Base-by-base conservation (phyloP, 1,140 invertebrate species). In the Orchestia grillus region DNA sequence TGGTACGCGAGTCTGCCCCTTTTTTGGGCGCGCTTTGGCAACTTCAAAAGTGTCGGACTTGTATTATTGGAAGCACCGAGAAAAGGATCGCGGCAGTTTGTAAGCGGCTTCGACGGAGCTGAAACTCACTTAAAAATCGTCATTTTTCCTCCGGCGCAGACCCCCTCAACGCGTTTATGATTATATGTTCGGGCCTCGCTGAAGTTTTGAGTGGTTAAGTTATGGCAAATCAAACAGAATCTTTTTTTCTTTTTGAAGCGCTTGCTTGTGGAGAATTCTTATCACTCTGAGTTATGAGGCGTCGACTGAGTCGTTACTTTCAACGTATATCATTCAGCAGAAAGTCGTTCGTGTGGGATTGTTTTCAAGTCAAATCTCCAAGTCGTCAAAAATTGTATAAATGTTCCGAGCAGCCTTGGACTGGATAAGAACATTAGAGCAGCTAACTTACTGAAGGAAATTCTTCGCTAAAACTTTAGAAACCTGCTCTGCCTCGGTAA, bases 1-100 rank as follows among this genome's bases (percentile, higher is more conserved):
- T 45, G 92, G 43, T 91, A 44, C 41, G 92, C 92, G 44, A 19
- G 43, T 94, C 40, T 94, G 36, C 4, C 92, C 23, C 44, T 94
- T 45, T 45, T 47, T 94, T 40, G 88, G 15, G 11, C 11, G 41
- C 6, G 92, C 92, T 45, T 40, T 94, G 44, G 44, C 92, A 94
- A 94, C 92, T 94, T 44, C 40, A 94, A 94, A 94, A 94, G 92
- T 94, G 92, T 44, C 36, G 92, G 92, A 94, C 44, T 47, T 45
- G 92, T 94, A 44, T 94, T 94, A 94, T 94, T 94, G 92, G 92
- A 94, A 94, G 92, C 92, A 40, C 88, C 92, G 92, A 94, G 41
- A 94, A 94, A 94, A 94, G 92, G 92, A 45, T 94, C 92, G 41
- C 23, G 16, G 41, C 40, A 94, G 92, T 94, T 94, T 94, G 92